Base-by-base conservation (phyloP, 2,888 invertebrate species). In the Cerastis rubricosa region DNA sequence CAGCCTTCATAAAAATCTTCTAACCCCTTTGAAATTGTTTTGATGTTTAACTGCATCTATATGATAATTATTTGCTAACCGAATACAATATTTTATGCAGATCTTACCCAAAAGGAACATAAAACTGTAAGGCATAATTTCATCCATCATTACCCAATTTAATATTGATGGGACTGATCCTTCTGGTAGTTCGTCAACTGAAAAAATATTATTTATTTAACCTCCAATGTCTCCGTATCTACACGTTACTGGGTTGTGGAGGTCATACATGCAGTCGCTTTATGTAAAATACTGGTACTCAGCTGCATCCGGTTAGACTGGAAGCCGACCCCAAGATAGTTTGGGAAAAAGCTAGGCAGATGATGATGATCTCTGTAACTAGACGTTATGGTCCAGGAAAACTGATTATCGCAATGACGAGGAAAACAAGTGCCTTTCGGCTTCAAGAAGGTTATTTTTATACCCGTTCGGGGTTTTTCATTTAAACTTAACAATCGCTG, bases 41-140 rank as follows among this genome's bases (percentile, higher is more conserved):
- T 57, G 14, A 25, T 25, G 4, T 25, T 57, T 25, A 25, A 57
- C 57, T 25, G 8, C 12, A 59, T 59, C 29, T 29, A 8, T 29
- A 29, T 29, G 17, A 59, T 57, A 25, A 51, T 35, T 3, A 49
- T 19, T 57, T 57, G 17, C 29, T 59, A 43, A 22, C 57, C 4
- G 12, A n/a, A 43, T 29, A 61, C 3, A 2, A 43, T 35, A 35
- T n/a, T 14, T 0, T 22, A 25, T 8, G 4, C n/a, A 51, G 12
- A 17, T 49, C 8, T 73, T 78, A 94, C 95, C 95, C 67, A 95
- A 89, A 4, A 95, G 89, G 78, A 95, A 95, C 88, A 93, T 93
- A 72, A 94, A 95, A 76, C 94, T 92, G 70, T 91, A 95, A 0
- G 95, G 95, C 89, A 95, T 87, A 7, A 72, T 51, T 11, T 76